Conservation (phyloP, 2,888 invertebrate species). For the Spodoptera littoralis region DNA sequence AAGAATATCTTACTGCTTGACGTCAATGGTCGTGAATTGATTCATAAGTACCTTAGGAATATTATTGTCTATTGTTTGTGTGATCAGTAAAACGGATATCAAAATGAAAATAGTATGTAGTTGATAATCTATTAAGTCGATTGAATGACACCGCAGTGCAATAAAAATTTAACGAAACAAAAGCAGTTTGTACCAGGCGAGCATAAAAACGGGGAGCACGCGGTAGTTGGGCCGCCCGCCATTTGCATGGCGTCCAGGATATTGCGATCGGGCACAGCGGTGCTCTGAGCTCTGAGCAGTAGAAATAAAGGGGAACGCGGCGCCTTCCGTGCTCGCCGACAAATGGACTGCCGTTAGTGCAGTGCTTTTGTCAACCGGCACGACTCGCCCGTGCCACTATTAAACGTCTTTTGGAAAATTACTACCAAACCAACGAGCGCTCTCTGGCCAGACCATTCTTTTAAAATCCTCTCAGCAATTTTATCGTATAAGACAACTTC, state of each 20-base stretch:
- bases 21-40: too few relatives aligned
- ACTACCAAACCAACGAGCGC: slow-evolving; percentile 37
- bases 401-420: slow-evolving; percentile 50
- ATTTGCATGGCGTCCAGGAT: slow-evolving; percentile 65
- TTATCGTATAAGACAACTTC: slow-evolving; percentile 22
- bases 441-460: slow-evolving; percentile 32
- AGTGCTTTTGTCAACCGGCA: slow-evolving; percentile 50
- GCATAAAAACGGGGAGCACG: slow-evolving; percentile 60
- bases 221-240: slow-evolving; percentile 55
- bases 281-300: slow-evolving; percentile 49
- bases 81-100: not conserved
- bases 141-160: slow-evolving; percentile 13
- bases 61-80: not conserved
- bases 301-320: slow-evolving; percentile 59
- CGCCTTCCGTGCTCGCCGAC: slow-evolving; percentile 59
- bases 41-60: not conserved
- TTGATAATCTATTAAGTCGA: slow-evolving; percentile 8
- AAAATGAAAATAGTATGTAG: not conserved
- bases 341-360: slow-evolving; percentile 66
- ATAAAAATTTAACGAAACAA: slow-evolving; percentile 40
- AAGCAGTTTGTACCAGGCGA: slow-evolving; percentile 59
- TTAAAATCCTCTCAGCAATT: slow-evolving; percentile 16
- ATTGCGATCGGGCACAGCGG: slow-evolving; percentile 60
- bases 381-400: slow-evolving; percentile 31
- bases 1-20: not conserved